These are phyloP conservation scores for Zygogramma bicolorata DNA, from an alignment of 2,888 invertebrate genomes.

Conservation along the genomic window DNA sequence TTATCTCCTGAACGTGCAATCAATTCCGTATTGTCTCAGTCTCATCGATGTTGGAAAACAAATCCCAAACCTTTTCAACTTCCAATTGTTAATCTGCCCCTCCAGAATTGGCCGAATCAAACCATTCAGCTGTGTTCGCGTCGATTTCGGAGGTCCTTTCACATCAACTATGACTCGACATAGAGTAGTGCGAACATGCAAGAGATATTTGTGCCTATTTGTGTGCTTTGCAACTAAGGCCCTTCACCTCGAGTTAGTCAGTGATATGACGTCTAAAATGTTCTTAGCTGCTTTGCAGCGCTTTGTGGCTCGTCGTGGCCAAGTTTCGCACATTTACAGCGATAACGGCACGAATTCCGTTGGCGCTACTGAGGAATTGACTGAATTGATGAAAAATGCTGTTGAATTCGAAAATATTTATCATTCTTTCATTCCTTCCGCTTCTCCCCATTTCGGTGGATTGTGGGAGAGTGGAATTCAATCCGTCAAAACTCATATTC, in stretches of 20 bases:
- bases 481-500: conserved; percentile 26
- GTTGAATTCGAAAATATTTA: background rate
- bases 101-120: background rate
- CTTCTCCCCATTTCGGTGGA: conserved; percentile 21
- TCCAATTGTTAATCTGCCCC: background rate
- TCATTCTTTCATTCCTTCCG: conserved; percentile 15
- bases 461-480: conserved; percentile 20
- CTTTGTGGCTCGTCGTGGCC: conserved; percentile 32
- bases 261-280: conserved; percentile 2
- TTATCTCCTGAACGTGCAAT: background rate
- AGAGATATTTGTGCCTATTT: background rate
- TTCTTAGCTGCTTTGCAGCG: conserved; percentile 25
- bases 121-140: background rate
- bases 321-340: conserved; percentile 18
- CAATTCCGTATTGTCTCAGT: background rate
- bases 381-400: background rate
- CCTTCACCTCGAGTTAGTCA: conserved; percentile 18
- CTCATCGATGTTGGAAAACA: background rate
- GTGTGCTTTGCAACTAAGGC: conserved; percentile 26
- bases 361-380: background rate
- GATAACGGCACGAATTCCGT: conserved; percentile 23
- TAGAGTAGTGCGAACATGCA: too few species aligned
- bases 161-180: background rate
- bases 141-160: background rate
- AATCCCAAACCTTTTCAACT: background rate